Base-by-base conservation (phyloP, 2,797 vertebrate species). In the Gobio occitaniae region DNA sequence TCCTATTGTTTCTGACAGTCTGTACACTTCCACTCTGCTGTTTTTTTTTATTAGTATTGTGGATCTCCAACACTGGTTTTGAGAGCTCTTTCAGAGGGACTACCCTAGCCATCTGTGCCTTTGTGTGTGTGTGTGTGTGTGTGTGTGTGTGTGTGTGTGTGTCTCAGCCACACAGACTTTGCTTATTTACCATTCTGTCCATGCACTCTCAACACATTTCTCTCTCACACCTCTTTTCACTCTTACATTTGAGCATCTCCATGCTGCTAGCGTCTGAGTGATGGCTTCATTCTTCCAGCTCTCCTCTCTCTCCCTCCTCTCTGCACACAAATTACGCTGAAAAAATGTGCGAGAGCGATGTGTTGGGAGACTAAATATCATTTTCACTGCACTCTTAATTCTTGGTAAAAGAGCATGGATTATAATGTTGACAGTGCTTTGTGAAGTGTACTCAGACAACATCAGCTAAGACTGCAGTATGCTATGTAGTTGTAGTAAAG, bases 301-400 rank as follows among this genome's bases (percentile, higher is more conserved):
- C 25, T 17, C 17, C 36, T 63, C 17, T 71, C 41, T 52, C 44
- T 78, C 44, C 32, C 54, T 79, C 12, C 6, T 59, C 52, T 85
- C 84, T 84, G 86, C 29, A 66, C 78, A 68, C 63, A 80, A 84
- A 89, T 86, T 90, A 90, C 90, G 90, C 48, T 41, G 44, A 36
- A 68, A 80, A 77, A 41, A 54, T 15, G 50, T 41, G 75, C 0
- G 36, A 61, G 75, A 77, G 36, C 13, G 13, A 61, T 68, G 78
- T 69, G 63, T 76, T 76, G 15, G 41, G 71, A 66, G 82, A 66
- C 71, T 83, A 65, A 83, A 83, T 50, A 66, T 83, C 21, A 83
- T 76, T 83, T 75, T 54, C 72, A 32, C 13, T 77, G 21, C 48
- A 44, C 36, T 56, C 65, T 83, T 76, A 84, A 76, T 66, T 63